Base-by-base conservation (phyloP, 1,140 invertebrate genomes). In the Megalopta genalis region DNA sequence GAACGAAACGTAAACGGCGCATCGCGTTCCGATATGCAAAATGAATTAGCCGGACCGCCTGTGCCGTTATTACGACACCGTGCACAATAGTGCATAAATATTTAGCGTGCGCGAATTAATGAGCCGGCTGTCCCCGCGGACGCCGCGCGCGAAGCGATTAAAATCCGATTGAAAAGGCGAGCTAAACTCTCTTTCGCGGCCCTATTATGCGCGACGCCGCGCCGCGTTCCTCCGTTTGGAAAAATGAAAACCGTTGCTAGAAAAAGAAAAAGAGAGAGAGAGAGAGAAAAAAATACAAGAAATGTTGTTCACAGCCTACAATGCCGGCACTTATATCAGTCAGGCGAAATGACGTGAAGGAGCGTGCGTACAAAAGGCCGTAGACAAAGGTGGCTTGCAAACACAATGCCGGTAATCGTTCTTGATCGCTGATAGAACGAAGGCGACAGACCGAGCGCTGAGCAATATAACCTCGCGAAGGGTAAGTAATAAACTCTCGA, bases 341-440 rank as follows among this genome's bases (percentile, higher is more conserved):
- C 86, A 81, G 79, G 77, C 76, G 77, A 81, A 84, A 80, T 83
- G 83, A 87, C 83, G 77, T 87, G 83, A 86, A 87, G 70, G 85
- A 85, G 74, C 63, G 54, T 60, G 73, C 49, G 60, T 60, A 80
- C 67, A 85, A 85, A 85, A 49, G 79, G 23, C 32, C 27, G 66
- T 54, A 83, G 82, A 81, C 82, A 85, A 85, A 77, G 64, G 77
- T 59, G 78, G 69, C 68, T 75, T 66, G 75, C 69, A 73, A 84
- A 69, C 83, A 85, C 80, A 77, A 81, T 81, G 65, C 57, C 57
- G 65, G 69, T 77, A 81, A 85, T 85, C 83, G 78, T 76, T 84
- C 79, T 79, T 68, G 78, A 85, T 82, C 74, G 83, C 59, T 49
- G 42, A 85, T 85, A 85, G 80, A 85, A 57, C 69, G 71, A 69